Evolutionary conservation across 2,888 invertebrate genomes (phyloP).

Genomic region (Ypsolopha scabrella): DNA sequence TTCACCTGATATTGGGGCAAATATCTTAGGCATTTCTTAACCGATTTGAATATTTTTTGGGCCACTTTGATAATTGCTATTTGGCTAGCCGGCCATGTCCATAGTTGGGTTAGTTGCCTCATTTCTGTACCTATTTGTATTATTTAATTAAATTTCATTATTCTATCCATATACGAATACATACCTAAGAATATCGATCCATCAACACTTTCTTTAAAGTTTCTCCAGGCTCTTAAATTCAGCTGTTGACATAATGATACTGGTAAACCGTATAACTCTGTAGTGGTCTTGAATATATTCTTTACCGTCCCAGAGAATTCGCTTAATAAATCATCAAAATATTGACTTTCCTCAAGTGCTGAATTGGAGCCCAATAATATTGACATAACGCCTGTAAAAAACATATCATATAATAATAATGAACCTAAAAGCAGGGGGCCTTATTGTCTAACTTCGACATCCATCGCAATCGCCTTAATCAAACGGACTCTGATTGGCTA

Average conservation of each 20-base stretch:
- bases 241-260: constrained; percentile 73
- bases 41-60: no score
- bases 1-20: no score
- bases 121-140: no score
- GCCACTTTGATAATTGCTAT: no score
- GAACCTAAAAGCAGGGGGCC: not conserved
- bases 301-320: constrained; percentile 74
- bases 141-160: no score
- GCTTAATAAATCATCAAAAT: constrained; percentile 55
- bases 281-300: constrained; percentile 79
- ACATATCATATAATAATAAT: not conserved
- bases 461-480: no score
- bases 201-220: constrained; percentile 78
- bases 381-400: constrained; percentile 65
- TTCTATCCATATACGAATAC: constrained; percentile 6
- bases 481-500: no score
- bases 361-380: constrained; percentile 50
- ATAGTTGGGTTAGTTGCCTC: no score
- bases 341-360: constrained; percentile 18
- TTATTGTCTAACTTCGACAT: no score
- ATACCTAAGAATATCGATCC: constrained; percentile 72
- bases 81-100: no score
- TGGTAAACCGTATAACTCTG: constrained; percentile 77
- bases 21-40: no score
- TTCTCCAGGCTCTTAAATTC: constrained; percentile 76